Conservation (phyloP, 2,888 invertebrate genomes). For the Terebella lapidaria region DNA sequence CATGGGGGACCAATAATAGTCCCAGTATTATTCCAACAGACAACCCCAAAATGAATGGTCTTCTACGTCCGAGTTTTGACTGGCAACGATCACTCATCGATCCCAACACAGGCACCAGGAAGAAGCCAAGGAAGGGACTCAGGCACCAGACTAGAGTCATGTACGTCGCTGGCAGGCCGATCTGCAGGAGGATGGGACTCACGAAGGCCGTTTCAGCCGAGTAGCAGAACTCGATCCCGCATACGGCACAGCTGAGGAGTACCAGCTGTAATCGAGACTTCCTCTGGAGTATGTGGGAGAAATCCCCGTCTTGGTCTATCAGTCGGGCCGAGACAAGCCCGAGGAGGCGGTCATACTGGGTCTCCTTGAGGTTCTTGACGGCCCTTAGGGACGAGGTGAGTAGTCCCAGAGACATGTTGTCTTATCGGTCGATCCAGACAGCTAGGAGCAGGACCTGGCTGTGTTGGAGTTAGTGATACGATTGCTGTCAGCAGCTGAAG, state of each 20-base stretch:
- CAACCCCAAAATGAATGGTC: constrained; percentile 85
- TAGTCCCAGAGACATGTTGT: constrained; percentile 40
- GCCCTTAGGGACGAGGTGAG: constrained; percentile 37
- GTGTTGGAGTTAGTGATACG: too few relatives aligned
- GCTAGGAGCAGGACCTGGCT: too few relatives aligned
- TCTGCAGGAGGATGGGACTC: constrained; percentile 85
- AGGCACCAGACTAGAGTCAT: constrained; percentile 96
- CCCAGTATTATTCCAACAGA: constrained; percentile 86
- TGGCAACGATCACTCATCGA: constrained; percentile 87
- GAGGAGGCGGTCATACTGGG: constrained; percentile 26
- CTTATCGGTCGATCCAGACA: too few relatives aligned
- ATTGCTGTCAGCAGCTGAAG: too few relatives aligned
- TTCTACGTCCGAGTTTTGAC: constrained; percentile 72
- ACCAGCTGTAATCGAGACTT: constrained; percentile 62
- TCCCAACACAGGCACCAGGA: constrained; percentile 85
- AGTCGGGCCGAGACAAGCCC: constrained; percentile 18
- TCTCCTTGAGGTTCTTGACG: constrained; percentile 34
- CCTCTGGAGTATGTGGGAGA: constrained; percentile 23
- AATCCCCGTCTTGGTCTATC: constrained; percentile 6
- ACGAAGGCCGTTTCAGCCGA: constrained; percentile 97
- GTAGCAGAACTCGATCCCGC: constrained; percentile 96
- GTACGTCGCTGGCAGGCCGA: constrained; percentile 81
- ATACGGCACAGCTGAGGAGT: constrained; percentile 86
- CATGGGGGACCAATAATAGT: constrained; percentile 84
- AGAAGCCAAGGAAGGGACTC: constrained; percentile 89